phyloP scores from a whole-genome alignment of 2,797 vertebrate genomes.

The Dendrocincla tyrannina region DNA sequence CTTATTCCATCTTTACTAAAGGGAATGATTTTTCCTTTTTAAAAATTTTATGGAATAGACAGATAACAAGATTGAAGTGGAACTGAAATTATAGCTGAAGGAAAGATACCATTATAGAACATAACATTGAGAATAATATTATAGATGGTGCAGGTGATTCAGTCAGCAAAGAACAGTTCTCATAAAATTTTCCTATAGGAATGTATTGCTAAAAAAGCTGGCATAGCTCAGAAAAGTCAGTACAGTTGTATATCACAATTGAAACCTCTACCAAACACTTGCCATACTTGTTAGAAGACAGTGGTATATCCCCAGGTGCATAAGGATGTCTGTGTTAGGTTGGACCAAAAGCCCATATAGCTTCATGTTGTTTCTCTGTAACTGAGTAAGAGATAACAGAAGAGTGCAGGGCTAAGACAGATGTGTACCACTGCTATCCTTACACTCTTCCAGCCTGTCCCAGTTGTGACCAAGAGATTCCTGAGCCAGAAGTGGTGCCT shows the following conservation, averaged over 20 bases:
- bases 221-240: neutral
- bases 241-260: neutral
- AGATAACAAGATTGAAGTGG: neutral
- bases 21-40: neutral
- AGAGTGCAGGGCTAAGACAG: neutral
- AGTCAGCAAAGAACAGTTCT: neutral
- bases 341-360: neutral
- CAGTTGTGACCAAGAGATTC: neutral
- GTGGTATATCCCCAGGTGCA: neutral
- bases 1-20: neutral
- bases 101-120: neutral
- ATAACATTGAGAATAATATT: neutral
- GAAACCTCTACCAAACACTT: neutral
- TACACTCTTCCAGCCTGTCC: neutral
- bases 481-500: neutral
- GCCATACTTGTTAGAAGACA: neutral
- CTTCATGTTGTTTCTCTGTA: neutral
- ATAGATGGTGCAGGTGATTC: neutral
- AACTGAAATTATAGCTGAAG: neutral
- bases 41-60: neutral
- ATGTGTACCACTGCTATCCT: neutral
- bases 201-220: neutral
- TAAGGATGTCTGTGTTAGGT: neutral
- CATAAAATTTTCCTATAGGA: neutral
- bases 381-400: neutral